These are phyloP conservation scores for Parthenolecanium corni DNA, from an alignment of 2,888 invertebrate species.

Conservation along the genomic window DNA sequence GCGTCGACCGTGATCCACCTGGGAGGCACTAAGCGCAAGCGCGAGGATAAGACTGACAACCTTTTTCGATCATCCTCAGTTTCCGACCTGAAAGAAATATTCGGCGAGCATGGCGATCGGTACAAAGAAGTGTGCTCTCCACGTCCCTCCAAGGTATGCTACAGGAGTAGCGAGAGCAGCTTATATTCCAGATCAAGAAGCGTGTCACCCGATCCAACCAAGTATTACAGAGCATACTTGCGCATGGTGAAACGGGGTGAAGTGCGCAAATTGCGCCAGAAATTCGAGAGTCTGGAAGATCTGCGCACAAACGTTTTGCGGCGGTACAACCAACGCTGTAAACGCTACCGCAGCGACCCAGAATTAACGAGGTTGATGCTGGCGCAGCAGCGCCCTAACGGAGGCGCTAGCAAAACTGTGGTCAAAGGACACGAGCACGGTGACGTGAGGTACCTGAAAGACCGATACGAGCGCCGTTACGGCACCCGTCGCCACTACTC, in stretches of 20 bases:
- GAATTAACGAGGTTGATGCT: constrained; percentile 48
- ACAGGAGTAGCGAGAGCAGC: constrained; percentile 34
- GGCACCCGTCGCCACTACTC: constrained; percentile 39
- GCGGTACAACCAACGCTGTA: constrained; percentile 36
- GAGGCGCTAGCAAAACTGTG: constrained; percentile 38
- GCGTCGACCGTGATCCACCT: constrained; percentile 36
- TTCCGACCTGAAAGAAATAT: constrained; percentile 67
- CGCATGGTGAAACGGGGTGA: constrained; percentile 63
- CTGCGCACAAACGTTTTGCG: constrained; percentile 35
- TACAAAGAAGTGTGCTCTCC: constrained; percentile 30
- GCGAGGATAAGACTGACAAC: constrained; percentile 12
- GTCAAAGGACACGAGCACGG: constrained; percentile 45
- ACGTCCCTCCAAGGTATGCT: constrained; percentile 33
- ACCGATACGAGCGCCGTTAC: constrained; percentile 47
- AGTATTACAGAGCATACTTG: constrained; percentile 48
- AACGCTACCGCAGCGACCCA: constrained; percentile 66
- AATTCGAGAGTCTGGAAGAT: constrained; percentile 59
- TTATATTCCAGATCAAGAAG: constrained; percentile 36
- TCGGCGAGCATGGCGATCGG: constrained; percentile 67
- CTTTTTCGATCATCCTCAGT: constrained; percentile 50
- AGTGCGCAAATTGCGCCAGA: constrained; percentile 62
- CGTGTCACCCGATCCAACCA: constrained; percentile 45
- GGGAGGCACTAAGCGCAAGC: constrained; percentile 27
- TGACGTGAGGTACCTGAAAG: constrained; percentile 50
- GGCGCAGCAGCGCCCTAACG: constrained; percentile 38